phyloP scores from a whole-genome alignment of 35 echinoderm and acorn worm genomes.

The Ptychodera flava region DNA sequence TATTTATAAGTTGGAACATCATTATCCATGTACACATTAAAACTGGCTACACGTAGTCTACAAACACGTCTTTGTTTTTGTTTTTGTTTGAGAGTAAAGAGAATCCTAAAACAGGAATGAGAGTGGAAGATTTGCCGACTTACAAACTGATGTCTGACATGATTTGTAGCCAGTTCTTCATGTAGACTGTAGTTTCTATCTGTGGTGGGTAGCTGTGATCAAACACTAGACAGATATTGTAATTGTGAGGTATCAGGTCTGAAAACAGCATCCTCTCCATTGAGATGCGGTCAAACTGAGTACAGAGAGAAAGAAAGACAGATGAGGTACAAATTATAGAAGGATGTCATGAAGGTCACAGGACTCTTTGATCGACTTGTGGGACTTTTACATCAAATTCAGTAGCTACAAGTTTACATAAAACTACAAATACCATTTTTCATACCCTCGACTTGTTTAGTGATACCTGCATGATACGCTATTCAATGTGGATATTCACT shows the following conservation, averaged over 20 bases:
- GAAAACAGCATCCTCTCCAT: neutral
- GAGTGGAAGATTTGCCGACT: neutral
- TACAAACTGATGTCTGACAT: neutral
- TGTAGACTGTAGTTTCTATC: neutral
- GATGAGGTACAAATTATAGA: too few relatives aligned
- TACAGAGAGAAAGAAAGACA: too few relatives aligned
- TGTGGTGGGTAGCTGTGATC: neutral
- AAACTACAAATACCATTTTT: too few relatives aligned
- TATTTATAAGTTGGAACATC: neutral
- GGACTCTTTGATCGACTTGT: too few relatives aligned
- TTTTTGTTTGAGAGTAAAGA: neutral
- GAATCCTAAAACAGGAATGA: neutral
- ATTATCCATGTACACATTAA: neutral
- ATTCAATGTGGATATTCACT: too few relatives aligned
- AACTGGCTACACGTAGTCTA: neutral
- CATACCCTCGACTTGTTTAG: too few relatives aligned
- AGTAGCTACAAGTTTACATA: too few relatives aligned
- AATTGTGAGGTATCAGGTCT: neutral
- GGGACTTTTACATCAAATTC: too few relatives aligned
- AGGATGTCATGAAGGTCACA: too few relatives aligned
- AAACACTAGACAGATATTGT: neutral
- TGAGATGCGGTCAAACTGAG: neutral
- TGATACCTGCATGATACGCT: too few relatives aligned
- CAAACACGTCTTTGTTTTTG: slow-evolving; percentile 7
- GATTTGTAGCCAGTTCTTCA: neutral